Percentiles rank a stretch among this genome's conserved stretches.
These are phyloP conservation scores for Caenorhabditis panamensis DNA, from an alignment of 2,888 invertebrate species.

Conservation along the genomic window DNA sequence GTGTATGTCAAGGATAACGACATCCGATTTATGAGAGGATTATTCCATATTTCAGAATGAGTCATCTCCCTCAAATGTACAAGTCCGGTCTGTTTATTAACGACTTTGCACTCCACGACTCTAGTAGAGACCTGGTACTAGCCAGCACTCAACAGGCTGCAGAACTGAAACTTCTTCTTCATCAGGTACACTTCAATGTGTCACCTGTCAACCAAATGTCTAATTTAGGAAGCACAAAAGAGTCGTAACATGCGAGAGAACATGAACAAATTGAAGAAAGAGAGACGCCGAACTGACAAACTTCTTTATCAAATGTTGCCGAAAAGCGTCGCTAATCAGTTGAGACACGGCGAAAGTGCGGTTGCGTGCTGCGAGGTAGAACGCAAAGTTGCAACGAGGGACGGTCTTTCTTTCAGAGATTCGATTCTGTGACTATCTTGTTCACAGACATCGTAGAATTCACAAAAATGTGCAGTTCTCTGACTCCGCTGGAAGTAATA, in stretches of 20 bases:
- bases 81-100: conserved; percentile 96
- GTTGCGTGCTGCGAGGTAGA: conserved; percentile 95
- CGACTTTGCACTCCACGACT: conserved; percentile 98
- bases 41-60: conserved; percentile 85
- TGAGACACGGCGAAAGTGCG: conserved; percentile 94
- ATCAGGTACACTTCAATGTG: conserved; percentile 83
- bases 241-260: conserved; percentile 96
- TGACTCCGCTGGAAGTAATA: conserved; percentile 94
- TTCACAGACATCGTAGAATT: conserved; percentile 98
- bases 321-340: conserved; percentile 94
- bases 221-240: conserved; percentile 92
- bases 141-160: conserved; percentile 98
- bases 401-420: conserved; percentile 87
- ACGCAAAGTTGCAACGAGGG: not conserved
- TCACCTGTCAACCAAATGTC: conserved; percentile 1
- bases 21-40: not conserved
- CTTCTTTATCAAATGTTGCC: conserved; percentile 99
- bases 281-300: conserved; percentile 96
- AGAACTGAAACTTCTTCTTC: conserved; percentile 93
- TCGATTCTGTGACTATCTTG: conserved; percentile 94
- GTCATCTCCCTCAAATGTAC: conserved; percentile 92
- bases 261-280: conserved; percentile 94
- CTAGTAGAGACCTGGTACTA: conserved; percentile 95
- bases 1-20: conserved; percentile 84
- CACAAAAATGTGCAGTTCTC: conserved; percentile 95